Percentiles rank a stretch among this genome's conserved stretches.
Conservation (phyloP, 2,113 vertebrate genomes). For the Sakesphorus luctuosus region DNA sequence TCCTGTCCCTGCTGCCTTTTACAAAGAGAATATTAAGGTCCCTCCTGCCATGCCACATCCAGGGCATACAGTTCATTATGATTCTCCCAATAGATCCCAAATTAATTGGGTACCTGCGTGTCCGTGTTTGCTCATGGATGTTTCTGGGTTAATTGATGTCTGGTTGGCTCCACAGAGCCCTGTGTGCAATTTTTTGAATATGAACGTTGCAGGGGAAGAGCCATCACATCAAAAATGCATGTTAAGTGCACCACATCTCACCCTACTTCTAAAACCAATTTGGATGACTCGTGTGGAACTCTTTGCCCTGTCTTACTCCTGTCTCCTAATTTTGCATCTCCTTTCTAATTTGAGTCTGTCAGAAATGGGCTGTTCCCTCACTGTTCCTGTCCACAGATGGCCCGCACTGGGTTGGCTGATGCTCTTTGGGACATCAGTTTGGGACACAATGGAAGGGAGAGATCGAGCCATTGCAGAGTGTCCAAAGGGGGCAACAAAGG, state of each 20-base stretch:
- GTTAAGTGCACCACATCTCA: background rate
- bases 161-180: background rate
- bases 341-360: rapidly evolving
- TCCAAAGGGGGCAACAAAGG: no score
- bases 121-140: background rate
- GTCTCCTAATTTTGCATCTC: background rate
- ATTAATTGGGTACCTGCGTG: background rate
- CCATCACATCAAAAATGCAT: background rate
- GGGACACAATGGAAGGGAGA: background rate
- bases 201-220: background rate
- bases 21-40: background rate
- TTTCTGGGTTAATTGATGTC: background rate
- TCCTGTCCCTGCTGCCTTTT: background rate
- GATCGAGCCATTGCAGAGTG: no score
- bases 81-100: background rate
- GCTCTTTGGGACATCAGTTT: background rate
- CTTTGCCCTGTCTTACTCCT: background rate
- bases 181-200: background rate
- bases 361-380: rapidly evolving
- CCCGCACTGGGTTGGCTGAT: background rate
- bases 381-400: no score
- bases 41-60: background rate
- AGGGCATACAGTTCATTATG: background rate
- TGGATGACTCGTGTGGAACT: rapidly evolving
- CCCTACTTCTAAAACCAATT: background rate